Conservation (phyloP, 2,113 vertebrate genomes). For the Guaruba guarouba region DNA sequence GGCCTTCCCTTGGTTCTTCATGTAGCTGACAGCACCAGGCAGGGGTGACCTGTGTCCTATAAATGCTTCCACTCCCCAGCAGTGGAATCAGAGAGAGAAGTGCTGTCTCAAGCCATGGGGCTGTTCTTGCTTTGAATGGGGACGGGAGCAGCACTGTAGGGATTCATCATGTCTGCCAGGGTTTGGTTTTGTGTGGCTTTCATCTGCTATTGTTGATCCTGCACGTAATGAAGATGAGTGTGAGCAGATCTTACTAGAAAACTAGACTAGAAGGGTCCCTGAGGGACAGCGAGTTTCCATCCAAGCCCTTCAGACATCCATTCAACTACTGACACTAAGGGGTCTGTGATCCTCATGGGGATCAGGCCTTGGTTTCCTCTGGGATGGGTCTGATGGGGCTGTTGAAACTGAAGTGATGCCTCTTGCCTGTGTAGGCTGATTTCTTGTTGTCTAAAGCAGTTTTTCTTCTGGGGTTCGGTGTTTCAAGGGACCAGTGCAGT, state of each 20-base stretch:
- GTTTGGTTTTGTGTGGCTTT: not conserved
- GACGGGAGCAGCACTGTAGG: not conserved
- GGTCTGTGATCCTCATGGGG: not conserved
- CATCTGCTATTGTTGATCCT: not conserved
- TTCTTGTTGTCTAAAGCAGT: not conserved
- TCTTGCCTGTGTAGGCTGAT: not conserved
- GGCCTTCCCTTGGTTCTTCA: not conserved
- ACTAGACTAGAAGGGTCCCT: not conserved
- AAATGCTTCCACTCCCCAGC: not conserved
- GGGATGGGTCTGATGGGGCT: not conserved
- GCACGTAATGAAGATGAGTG: not conserved
- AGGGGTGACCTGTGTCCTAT: not conserved
- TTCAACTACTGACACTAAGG: not conserved
- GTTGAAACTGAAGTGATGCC: not conserved
- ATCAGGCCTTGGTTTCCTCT: not conserved
- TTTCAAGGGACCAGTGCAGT: not conserved
- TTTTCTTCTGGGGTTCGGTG: not conserved
- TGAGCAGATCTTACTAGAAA: not conserved
- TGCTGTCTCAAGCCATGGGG: not conserved
- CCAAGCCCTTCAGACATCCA: not conserved
- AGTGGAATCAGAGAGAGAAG: not conserved
- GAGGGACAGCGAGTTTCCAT: not conserved
- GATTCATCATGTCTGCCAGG: not conserved
- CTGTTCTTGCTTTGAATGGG: not conserved
- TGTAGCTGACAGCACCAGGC: not conserved